Evolutionary conservation across 2,888 invertebrate genomes (phyloP).

Genomic region (Aricia artaxerxes): DNA sequence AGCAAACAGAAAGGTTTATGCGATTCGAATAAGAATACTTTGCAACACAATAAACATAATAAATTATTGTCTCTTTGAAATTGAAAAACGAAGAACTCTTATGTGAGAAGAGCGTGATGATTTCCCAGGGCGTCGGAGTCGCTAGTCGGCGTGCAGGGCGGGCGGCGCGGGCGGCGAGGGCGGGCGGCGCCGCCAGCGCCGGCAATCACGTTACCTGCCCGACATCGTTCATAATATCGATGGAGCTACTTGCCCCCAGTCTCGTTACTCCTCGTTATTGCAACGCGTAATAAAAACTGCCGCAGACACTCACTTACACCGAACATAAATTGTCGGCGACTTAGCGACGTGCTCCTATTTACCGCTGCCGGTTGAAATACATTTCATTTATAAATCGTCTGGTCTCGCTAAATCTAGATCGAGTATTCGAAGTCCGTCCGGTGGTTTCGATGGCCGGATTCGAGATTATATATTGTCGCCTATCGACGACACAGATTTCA

Average conservation of each 20-base stretch:
- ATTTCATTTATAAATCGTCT: constrained; percentile 13
- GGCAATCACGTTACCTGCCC: constrained; percentile 53
- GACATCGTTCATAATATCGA: constrained; percentile 41
- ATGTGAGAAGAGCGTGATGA: constrained; percentile 56
- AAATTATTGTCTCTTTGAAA: constrained; percentile 26
- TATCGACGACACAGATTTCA: constrained; percentile 53
- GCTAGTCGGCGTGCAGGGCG: constrained; percentile 41
- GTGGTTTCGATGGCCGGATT: background rate
- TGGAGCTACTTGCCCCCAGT: constrained; percentile 33
- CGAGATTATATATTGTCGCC: constrained; percentile 13
- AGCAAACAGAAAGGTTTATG: background rate
- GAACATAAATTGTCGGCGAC: constrained; percentile 16
- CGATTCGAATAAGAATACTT: constrained; percentile 8
- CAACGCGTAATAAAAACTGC: constrained; percentile 32
- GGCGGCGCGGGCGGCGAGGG: constrained; percentile 36
- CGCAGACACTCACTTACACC: constrained; percentile 7
- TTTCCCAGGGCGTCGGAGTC: constrained; percentile 67
- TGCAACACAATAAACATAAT: constrained; percentile 6
- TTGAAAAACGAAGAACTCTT: constrained; percentile 34
- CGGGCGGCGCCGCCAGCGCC: constrained; percentile 46
- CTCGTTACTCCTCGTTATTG: constrained; percentile 34
- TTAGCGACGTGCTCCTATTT: constrained; percentile 21
- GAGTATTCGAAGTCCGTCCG: constrained; percentile 5
- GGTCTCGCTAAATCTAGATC: background rate
- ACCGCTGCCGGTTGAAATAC: background rate